Evolutionary conservation across 2,797 vertebrate genomes (phyloP).

Genomic region (Macropus fuliginosus): DNA sequence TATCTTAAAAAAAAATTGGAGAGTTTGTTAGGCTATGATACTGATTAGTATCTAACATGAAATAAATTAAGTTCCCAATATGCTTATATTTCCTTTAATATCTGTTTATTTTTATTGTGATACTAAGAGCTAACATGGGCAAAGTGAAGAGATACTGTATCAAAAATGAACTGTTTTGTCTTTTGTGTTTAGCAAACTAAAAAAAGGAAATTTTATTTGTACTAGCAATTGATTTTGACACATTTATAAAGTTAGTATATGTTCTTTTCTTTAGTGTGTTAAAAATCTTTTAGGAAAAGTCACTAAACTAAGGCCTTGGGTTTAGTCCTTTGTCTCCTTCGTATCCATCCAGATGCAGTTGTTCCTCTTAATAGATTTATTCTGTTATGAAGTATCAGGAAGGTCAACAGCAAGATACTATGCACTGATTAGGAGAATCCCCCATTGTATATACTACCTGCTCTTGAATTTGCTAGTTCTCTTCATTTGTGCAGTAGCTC

Average conservation of each 20-base stretch:
- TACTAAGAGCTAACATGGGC: neutral
- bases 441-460: neutral
- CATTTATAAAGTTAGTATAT: neutral
- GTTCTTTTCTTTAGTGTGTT: neutral
- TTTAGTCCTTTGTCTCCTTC: neutral
- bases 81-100: neutral
- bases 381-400: neutral
- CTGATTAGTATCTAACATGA: constrained; percentile 28
- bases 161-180: neutral
- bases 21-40: neutral
- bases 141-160: constrained; percentile 8
- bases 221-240: neutral
- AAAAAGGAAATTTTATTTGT: constrained; percentile 18
- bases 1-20: constrained; percentile 37
- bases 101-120: neutral
- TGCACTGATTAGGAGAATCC: neutral
- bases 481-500: neutral
- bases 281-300: neutral
- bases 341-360: neutral
- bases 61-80: neutral
- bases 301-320: neutral
- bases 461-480: neutral
- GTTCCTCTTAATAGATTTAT: neutral
- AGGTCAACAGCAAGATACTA: neutral
- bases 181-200: neutral